A percentile compares a stretch with the other conserved stretches of the same genome.
Conservation (phyloP, 1,140 invertebrate species). For the Cataglyphis hispanica region DNA sequence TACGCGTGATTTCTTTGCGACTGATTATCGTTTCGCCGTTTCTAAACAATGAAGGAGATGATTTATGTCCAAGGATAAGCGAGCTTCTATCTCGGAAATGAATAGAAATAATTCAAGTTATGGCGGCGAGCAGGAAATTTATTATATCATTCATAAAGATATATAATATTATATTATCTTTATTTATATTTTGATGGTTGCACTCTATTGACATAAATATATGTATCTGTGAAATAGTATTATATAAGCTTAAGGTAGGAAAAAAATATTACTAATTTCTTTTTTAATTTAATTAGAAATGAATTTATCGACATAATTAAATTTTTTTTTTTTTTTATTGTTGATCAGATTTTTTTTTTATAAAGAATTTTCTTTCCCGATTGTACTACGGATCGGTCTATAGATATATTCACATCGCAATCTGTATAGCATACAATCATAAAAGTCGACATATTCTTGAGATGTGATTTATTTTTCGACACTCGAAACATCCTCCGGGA, state of each 20-base stretch:
- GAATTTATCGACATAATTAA: too few species aligned
- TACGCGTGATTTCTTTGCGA: not conserved
- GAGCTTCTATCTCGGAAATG: too few species aligned
- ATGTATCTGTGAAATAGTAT: not conserved
- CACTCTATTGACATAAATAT: not conserved
- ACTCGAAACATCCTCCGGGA: constrained; percentile 34
- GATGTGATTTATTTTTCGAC: constrained; percentile 46
- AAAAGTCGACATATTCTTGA: not conserved
- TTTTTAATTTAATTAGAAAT: too few species aligned
- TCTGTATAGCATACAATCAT: constrained; percentile 9
- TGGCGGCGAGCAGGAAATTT: not conserved
- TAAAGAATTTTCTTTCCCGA: not conserved
- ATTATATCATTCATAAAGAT: not conserved
- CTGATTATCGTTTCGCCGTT: too few species aligned
- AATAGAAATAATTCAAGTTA: not conserved
- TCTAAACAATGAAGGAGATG: too few species aligned
- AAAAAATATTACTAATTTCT: not conserved
- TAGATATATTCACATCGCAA: not conserved
- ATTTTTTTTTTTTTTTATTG: too few species aligned
- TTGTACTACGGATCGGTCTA: not conserved
- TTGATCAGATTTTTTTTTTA: too few species aligned
- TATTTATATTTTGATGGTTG: not conserved
- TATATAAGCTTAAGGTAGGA: not conserved
- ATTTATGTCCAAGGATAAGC: too few species aligned
- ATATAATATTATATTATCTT: constrained; percentile 4